Base-by-base conservation (phyloP, 2,113 vertebrate genomes). In the Amia ocellicauda region DNA sequence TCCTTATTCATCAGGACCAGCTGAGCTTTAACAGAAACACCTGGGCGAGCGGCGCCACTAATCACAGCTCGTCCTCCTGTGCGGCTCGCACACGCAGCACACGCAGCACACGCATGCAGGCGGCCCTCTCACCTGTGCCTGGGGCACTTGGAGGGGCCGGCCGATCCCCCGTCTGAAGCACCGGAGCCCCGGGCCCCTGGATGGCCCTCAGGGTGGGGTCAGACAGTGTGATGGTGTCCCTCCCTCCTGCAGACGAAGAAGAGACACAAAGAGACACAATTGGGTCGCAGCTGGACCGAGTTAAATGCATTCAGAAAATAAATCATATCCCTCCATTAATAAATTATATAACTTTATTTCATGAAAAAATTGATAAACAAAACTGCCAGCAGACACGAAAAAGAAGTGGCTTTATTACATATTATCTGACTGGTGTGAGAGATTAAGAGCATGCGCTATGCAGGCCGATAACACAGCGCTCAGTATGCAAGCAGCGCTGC, bases 141-240 rank as follows among this genome's bases (percentile, higher is more conserved):
- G 80, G 54, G 43, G 5, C 69, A 76, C 69, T 75, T 54, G 67
- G 66, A 75, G 80, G 78, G 26, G 68, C 14, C 40, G 80, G 69
- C 60, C 69, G 86, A 28, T 86, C 83, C 16, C 60, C 43, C 23
- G 77, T 76, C 0, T 79, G 70, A 63, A 78, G 52, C 69, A 86
- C 59, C 0, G 84, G 85, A 3, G 83, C 85, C 58, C 77, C 80
- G 42, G 90, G 87, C 28, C 79, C 80, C 69, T 92, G 91, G 3
- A 59, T n/a, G 16, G 79, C 70, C 1, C 80, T 88, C 73, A 88
- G 61, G 55, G 74, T 0, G 4, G 84, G 53, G 36, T 92, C 87
- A 4, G 71, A 82, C 71, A 92, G 81, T 0, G 82, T 68, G 56
- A 91, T 89, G 17, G 79, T 89, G 62, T 97, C 91, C 66, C 84